Percentiles rank a stretch among this genome's conserved stretches.
These are phyloP conservation scores for Pocillopora meandrina DNA, from an alignment of 92 coral and sea anemone species.

Conservation along the genomic window DNA sequence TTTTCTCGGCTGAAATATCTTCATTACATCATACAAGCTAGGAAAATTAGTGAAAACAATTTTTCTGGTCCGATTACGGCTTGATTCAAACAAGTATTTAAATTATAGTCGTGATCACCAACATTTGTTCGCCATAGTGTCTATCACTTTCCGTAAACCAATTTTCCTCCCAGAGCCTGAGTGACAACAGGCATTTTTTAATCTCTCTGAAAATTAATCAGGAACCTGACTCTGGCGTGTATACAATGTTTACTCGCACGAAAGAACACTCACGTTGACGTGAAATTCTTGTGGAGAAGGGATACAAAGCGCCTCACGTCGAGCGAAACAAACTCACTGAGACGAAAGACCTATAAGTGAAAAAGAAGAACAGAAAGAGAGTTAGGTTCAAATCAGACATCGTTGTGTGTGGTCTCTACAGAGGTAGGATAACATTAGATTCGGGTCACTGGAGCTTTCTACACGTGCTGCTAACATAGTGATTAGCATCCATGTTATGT, in stretches of 20 bases:
- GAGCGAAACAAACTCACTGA: conserved; percentile 87
- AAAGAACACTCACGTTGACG: conserved; percentile 73
- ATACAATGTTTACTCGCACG: conserved; percentile 41
- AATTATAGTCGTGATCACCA: conserved; percentile 11
- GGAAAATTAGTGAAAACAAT: conserved; percentile 10
- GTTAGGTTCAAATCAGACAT: conserved; percentile 23
- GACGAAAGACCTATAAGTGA: conserved; percentile 77
- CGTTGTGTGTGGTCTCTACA: conserved; percentile 50
- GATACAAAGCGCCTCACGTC: conserved; percentile 91
- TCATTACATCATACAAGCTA: neutral
- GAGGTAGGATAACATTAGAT: conserved; percentile 29
- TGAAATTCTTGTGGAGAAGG: conserved; percentile 90
- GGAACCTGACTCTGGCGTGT: conserved; percentile 44
- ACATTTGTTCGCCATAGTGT: conserved; percentile 27
- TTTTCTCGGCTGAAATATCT: neutral
- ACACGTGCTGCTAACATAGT: conserved; percentile 58
- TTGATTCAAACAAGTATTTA: neutral
- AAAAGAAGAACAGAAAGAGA: conserved; percentile 31
- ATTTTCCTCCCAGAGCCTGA: conserved; percentile 36
- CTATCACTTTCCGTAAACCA: conserved; percentile 52
- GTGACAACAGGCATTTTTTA: conserved; percentile 60
- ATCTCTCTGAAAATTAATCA: conserved; percentile 57
- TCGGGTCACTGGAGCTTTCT: conserved; percentile 61
- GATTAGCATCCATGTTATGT: conserved; percentile 83
- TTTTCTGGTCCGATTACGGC: neutral